Percentiles rank a stretch among this genome's conserved stretches.
phyloP scores from a whole-genome alignment of 2,113 vertebrate species.

The Bothrops jararaca region DNA sequence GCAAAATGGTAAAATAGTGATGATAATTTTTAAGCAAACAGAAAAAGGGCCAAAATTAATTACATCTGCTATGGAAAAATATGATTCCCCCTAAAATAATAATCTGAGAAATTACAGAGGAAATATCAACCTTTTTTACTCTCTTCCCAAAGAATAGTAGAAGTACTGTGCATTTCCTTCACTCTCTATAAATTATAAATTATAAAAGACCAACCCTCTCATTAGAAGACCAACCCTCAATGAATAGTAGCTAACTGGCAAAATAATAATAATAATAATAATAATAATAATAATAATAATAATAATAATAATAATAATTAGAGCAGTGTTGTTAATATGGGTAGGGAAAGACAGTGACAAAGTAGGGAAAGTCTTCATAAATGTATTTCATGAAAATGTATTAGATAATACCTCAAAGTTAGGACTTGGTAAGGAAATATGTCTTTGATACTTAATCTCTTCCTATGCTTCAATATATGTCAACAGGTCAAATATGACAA shows the following conservation, averaged over 20 bases:
- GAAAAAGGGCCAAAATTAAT: neutral
- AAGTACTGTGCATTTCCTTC: neutral
- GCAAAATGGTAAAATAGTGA: neutral
- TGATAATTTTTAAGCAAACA: slow-evolving; percentile 7
- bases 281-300: neutral
- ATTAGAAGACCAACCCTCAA: neutral
- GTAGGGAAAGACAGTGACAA: neutral
- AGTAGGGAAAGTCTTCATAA: neutral
- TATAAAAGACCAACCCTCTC: neutral
- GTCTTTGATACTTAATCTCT: neutral
- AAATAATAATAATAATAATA: neutral
- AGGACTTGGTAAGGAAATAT: neutral
- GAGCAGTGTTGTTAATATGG: neutral
- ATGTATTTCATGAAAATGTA: neutral
- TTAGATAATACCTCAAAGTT: neutral
- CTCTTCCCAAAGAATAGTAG: neutral
- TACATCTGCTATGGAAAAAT: neutral
- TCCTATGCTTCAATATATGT: neutral
- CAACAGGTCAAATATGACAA: neutral
- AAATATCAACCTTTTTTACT: neutral
- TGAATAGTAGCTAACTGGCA: neutral
- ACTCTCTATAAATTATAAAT: neutral
- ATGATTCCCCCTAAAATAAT: neutral
- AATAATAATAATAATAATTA: neutral
- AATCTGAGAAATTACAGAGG: slow-evolving; percentile 3